phyloP scores from a whole-genome alignment of 2,888 invertebrate species.

The Meiosimyza decipiens region DNA sequence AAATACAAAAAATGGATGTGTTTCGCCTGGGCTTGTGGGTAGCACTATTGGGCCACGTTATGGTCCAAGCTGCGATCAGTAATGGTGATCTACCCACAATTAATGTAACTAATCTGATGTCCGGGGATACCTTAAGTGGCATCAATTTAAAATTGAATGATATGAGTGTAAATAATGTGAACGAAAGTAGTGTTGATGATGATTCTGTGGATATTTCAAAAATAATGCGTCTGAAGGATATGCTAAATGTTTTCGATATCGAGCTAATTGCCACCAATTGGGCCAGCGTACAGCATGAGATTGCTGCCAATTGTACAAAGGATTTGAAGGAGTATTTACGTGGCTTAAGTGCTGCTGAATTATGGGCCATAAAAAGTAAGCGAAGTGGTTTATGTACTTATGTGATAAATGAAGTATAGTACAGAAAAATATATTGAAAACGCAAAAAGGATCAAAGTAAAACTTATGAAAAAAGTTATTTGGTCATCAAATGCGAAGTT shows the following conservation, averaged over 20 bases:
- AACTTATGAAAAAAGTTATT: too few relatives aligned
- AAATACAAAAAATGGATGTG: not conserved
- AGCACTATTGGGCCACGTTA: conserved; percentile 5
- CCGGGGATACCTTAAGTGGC: conserved; percentile 49
- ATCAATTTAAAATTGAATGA: conserved; percentile 25
- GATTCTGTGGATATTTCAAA: conserved; percentile 52
- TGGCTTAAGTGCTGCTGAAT: conserved; percentile 57
- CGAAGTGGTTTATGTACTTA: conserved; percentile 36
- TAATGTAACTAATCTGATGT: conserved; percentile 38
- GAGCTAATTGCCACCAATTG: conserved; percentile 58
- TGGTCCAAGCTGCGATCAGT: conserved; percentile 52
- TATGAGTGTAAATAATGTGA: not conserved
- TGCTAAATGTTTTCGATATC: conserved; percentile 64
- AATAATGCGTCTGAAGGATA: conserved; percentile 58
- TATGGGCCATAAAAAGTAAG: conserved; percentile 67
- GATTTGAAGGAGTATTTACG: conserved; percentile 62
- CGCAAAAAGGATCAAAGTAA: not conserved
- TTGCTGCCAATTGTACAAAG: conserved; percentile 60
- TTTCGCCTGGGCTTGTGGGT: conserved; percentile 18
- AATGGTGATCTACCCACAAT: conserved; percentile 48
- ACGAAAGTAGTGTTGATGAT: not conserved
- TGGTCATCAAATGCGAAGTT: too few relatives aligned
- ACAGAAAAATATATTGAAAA: not conserved
- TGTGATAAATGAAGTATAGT: not conserved
- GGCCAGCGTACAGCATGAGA: conserved; percentile 49